These are phyloP conservation scores for Rhincodon typus DNA, from an alignment of 2,797 vertebrate species.

Conservation along the genomic window DNA sequence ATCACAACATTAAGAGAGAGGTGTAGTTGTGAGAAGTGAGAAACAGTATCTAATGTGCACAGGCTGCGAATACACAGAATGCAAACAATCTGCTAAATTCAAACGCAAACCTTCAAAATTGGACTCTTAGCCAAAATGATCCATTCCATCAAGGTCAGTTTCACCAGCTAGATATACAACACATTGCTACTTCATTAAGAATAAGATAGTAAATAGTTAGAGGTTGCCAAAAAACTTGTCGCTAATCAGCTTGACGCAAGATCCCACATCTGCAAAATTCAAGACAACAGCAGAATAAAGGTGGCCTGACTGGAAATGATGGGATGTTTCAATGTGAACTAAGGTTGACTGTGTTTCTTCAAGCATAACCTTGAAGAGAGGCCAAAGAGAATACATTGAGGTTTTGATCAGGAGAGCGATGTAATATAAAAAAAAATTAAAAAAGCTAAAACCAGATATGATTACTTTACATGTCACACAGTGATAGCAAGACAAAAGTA, in stretches of 20 bases:
- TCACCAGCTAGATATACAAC: neutral
- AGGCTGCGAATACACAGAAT: neutral
- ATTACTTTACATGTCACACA: too few species aligned
- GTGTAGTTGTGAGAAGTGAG: neutral
- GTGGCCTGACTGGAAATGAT: neutral
- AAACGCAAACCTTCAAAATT: neutral
- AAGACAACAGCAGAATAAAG: neutral
- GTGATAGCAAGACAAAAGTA: too few species aligned
- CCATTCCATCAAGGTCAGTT: neutral
- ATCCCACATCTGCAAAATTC: neutral
- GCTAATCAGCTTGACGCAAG: neutral
- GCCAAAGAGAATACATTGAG: too few species aligned
- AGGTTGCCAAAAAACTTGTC: neutral
- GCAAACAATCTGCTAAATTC: neutral
- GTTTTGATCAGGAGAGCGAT: too few species aligned
- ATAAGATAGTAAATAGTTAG: neutral
- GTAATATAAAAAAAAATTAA: too few species aligned
- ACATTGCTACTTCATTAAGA: neutral
- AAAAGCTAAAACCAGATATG: too few species aligned
- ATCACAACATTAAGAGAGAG: neutral
- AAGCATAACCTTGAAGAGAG: too few species aligned
- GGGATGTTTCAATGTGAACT: neutral
- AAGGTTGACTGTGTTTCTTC: too few species aligned
- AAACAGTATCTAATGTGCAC: neutral
- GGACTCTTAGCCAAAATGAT: neutral